Percentiles rank a stretch among this genome's conserved stretches.
These are phyloP conservation scores for Sebastes fasciatus DNA, from an alignment of 2,113 vertebrate species.

Conservation along the genomic window DNA sequence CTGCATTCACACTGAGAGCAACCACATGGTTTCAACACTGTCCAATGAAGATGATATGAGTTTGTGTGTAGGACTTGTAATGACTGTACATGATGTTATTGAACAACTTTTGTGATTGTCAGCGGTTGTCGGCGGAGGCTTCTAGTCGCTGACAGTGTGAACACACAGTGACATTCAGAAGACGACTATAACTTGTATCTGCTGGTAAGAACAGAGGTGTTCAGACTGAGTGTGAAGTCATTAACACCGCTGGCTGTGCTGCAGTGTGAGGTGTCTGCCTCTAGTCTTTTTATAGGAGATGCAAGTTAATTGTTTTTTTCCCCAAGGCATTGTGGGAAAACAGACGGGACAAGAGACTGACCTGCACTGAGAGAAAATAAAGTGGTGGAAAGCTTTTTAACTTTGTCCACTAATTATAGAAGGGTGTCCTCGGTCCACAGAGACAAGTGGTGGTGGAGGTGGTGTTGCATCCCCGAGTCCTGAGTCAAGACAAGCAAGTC, in stretches of 20 bases:
- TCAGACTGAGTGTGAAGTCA: constrained; percentile 1
- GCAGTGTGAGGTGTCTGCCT: neutral
- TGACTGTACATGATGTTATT: neutral
- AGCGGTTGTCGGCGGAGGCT: neutral
- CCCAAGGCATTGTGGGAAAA: neutral
- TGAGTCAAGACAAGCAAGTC: too few species aligned
- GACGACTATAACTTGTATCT: neutral
- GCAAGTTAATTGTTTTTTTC: neutral
- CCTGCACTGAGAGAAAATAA: neutral
- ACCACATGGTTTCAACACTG: neutral
- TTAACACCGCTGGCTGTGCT: neutral
- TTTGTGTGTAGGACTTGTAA: neutral
- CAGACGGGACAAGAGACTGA: neutral
- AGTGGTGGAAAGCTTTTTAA: neutral
- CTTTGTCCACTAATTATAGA: neutral
- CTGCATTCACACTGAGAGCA: neutral
- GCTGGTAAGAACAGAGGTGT: neutral
- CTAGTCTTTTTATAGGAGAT: neutral
- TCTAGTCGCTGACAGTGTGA: neutral
- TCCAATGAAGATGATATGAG: neutral
- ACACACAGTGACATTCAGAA: neutral
- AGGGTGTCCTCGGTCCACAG: neutral
- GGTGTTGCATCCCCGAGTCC: neutral
- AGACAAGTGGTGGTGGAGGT: neutral
- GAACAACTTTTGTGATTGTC: too few species aligned